phyloP scores from a whole-genome alignment of 2,888 invertebrate genomes.

The Colletes collaris region DNA sequence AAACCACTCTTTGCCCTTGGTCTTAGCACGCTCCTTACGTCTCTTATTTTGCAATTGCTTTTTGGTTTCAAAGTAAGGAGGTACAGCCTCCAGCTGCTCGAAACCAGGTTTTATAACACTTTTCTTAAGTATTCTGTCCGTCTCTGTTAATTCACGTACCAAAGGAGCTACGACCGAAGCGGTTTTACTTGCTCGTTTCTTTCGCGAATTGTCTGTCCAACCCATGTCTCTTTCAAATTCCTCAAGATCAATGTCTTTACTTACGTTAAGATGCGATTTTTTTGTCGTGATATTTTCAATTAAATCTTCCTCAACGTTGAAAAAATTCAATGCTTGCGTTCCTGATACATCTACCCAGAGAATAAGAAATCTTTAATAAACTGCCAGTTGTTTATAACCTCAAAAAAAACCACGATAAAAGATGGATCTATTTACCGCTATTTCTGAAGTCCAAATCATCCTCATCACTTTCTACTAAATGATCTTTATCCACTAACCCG shows the following conservation, averaged over 20 bases:
- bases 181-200: conserved; percentile 64
- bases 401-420: not conserved
- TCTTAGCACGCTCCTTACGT: conserved; percentile 89
- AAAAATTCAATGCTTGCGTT: conserved; percentile 6
- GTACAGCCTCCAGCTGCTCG: conserved; percentile 86
- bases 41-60: conserved; percentile 85
- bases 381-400: conserved; percentile 38
- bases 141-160: conserved; percentile 79
- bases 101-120: conserved; percentile 87
- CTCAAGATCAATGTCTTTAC: conserved; percentile 76
- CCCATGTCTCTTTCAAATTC: conserved; percentile 82
- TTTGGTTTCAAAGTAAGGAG: conserved; percentile 85
- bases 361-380: not conserved
- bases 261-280: conserved; percentile 23
- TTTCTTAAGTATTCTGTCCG: conserved; percentile 86
- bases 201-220: conserved; percentile 45
- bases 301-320: conserved; percentile 15
- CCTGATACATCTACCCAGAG: not conserved
- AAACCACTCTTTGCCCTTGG: conserved; percentile 95
- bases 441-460: conserved; percentile 67
- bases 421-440: conserved; percentile 47
- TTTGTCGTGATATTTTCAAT: conserved; percentile 12
- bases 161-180: conserved; percentile 82
- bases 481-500: conserved; percentile 81
- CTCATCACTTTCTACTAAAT: conserved; percentile 78